Base-by-base conservation (phyloP, 30 jellyfish, hydroid and myxozoan species). In the Rhopilema esculentum region DNA sequence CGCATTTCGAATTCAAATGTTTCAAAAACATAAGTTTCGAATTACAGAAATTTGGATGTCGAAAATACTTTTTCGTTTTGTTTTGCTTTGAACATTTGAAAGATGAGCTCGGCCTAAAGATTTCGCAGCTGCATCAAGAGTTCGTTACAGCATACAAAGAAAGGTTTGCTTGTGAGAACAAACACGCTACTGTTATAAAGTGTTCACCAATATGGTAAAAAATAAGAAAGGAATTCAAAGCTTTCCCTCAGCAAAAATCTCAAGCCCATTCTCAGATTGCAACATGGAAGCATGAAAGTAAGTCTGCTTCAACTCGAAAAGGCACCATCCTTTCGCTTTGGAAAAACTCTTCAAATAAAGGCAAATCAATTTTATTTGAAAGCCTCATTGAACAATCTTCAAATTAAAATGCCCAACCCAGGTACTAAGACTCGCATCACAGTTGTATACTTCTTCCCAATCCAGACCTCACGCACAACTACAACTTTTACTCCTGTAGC, bases 81-180 rank as follows among this genome's bases (percentile, higher is more conserved):
- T 72, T 72, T 72, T 67, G 84, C 69, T 0, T 72, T 72, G 84
- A 72, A 72, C 84, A 72, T 72, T 72, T 72, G 84, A 72, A 1
- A 72, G 72, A 72, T 49, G 69, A 72, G 84, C 69, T 72, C 84
- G 70, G 84, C 69, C 70, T 21, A 72, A 72, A 22, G 71, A 72
- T 72, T 72, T 72, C 70, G 84, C 84, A 72, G 84, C 84, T 28
- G 84, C 84, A 72, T 72, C 84, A 72, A 72, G 84, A 72, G 84
- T 72, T 28, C 29, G 84, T 72, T 49, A 72, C 84, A 72, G 69
- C 84, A 31, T 72, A 72, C 57, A 72, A 72, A 72, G 72, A 72
- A 72, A 72, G 0, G 69, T 72, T 72, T 72, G 69, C 84, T 72
- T 72, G 84, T 72, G 84, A 72, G 84, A 72, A 72, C 69, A 72